Evolutionary conservation across 2,797 vertebrate genomes (phyloP), one percentile per base, ranked within the genome.

Genomic region (Enteromius thamalakanensis): DNA sequence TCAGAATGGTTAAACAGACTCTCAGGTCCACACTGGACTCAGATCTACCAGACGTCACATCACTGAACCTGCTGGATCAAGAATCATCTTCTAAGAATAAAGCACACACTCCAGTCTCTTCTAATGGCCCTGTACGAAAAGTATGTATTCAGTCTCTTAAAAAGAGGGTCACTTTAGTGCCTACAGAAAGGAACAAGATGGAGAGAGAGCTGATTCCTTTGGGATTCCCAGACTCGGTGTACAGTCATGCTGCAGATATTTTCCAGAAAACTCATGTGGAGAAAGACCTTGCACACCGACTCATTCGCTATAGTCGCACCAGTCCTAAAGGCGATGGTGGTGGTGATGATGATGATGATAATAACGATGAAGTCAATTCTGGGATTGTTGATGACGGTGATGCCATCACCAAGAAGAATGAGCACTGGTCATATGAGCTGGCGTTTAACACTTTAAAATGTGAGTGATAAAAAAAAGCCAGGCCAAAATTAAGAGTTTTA

Each of bases 381-480:
- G 37, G 26, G 49, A 51, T 67, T 9, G 21, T 26, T 1, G 17
- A 7, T 0, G 2, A 45, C 15, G 6, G 4, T 17, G 21, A 83
- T 51, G 0, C 7, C 21, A 93, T 92, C 60, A 11, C 81, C 53
- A 87, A 89, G 0, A 91, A 89, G 87, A 93, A 89, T 1, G 93
- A 88, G 84, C 93, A 90, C 7, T 74, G 85, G 4, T 95, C 95
- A 76, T 97, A 96, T 0, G 93, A 97, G 58, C 92, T 99, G 72
- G 96, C 96, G 45, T 98, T 97, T 92, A 96, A 42, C 88, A 89
- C 96, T 37, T 91, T 98, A 4, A 99, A 97, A 92, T 98, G 96
- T 96, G 89, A 96, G 96, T 95, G 69, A 37, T 37, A 45, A 91
- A 91, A 74, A 42, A 32, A 45, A 76, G 19, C 15, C 17, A 32